Base-by-base conservation (phyloP, 2,113 vertebrate genomes). In the Melanotaenia duboulayi region DNA sequence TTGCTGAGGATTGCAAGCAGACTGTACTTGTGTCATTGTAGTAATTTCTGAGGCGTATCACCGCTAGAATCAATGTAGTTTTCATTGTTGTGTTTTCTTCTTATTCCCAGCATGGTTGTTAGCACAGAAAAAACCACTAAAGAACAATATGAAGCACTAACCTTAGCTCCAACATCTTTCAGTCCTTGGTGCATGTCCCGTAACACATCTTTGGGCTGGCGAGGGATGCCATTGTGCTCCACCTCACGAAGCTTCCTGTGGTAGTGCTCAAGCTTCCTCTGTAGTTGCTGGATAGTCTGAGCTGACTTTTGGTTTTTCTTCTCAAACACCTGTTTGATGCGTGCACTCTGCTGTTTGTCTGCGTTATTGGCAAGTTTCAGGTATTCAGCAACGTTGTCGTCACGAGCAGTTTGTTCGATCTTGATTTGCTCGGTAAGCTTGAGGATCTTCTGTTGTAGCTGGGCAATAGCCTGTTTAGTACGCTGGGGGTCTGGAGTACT, bases 281-380 rank as follows among this genome's bases (percentile, higher is more conserved):
- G 98, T 76, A 99, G 92, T 65, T 98, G 97, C 70, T 96, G 94
- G 89, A 99, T 99, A 44, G 95, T 96, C 84, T 99, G 97, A 2
- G 96, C 96, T 0, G 97, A 99, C 83, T 98, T 98, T 86, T 99
- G 98, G 90, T 99, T 99, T 70, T 99, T 99, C 94, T 99, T 99
- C 92, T 99, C 97, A 60, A 99, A 99, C 80, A 98, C 98, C 79
- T 99, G 97, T 68, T 99, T 99, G 90, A 99, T 98, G 39, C 97
- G 96, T n/a, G 96, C 94, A 0, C 96, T 96, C 93, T 99, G 98
- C 82, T 98, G 97, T 77, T 98, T 96, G 93, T 99, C 98, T 1
- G 97, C 98, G 0, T 97, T 98, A 82, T 96, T 97, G 74, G 97
- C 97, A 20, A 99, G 91, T 81, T 98, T 98, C 81, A 99, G 93